Evolutionary conservation across 2,797 vertebrate genomes (phyloP), one percentile per base, ranked within the genome.

Genomic region (Syngnathus rostellatus): DNA sequence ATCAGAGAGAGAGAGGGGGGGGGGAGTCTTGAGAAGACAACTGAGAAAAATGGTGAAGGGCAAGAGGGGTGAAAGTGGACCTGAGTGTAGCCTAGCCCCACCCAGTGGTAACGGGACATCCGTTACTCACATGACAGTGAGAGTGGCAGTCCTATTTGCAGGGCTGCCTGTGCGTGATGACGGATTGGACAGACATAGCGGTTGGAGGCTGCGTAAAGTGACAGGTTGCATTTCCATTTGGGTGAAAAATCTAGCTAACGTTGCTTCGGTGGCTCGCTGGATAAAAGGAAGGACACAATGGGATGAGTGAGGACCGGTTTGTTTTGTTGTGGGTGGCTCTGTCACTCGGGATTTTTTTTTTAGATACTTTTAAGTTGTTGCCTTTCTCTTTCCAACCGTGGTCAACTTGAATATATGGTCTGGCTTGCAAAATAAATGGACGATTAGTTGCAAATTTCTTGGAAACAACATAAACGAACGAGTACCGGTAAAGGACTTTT

Each of bases 141-240:
- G 89, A 90, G 87, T 92, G 91, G 87, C 91, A 92, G 89, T 83
- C 90, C 91, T 90, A 92, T 92, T 92, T 92, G 86, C 75, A 79
- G 74, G 77, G 84, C 81, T 68, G 86, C 84, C 73, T 79, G 87
- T 83, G 65, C 68, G 71, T 77, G 67, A 69, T 92, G 91, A 92
- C 82, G 80, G 87, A 92, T 91, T 88, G 84, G 89, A 90, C 87
- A 85, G 86, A 87, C 82, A 72, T 81, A 89, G 87, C 82, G 74
- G 81, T 88, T 82, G 84, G 89, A 86, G 85, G 83, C 84, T 88
- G 88, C 79, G 77, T 84, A 73, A 85, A 84, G 85, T 90, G 90
- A 92, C 90, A 90, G 88, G 84, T 83, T 82, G 83, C 86, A 87
- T 90, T 91, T 92, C 85, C 88, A 92, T 92, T 90, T 90, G 81